Percentiles rank a stretch among this genome's conserved stretches.
Evolutionary conservation across 2,888 invertebrate genomes (phyloP).

Genomic region (Nomada flava): DNA sequence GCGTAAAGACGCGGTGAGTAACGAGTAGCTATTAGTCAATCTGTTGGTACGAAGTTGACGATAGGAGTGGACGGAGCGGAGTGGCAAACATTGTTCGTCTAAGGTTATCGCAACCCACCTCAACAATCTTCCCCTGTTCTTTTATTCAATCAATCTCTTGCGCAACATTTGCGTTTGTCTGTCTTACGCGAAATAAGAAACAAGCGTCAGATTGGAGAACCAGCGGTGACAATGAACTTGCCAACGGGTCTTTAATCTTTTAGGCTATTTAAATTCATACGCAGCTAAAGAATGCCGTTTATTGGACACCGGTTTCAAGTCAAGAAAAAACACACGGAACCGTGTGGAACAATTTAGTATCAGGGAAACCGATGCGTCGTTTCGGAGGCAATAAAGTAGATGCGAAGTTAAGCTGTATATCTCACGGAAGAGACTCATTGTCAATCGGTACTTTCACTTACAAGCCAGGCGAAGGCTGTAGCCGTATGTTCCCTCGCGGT

Average conservation of each 20-base stretch:
- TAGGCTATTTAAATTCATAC: background rate
- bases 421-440: conserved; percentile 64
- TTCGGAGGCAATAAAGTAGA: conserved; percentile 15
- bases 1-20: conserved; percentile 78
- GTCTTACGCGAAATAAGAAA: background rate
- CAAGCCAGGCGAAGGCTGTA: conserved; percentile 63
- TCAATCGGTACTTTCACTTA: conserved; percentile 63
- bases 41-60: conserved; percentile 2
- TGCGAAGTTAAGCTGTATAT: conserved; percentile 18
- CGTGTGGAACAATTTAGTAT: background rate
- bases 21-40: conserved; percentile 36
- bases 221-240: background rate
- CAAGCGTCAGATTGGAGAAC: too few species aligned
- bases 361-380: background rate
- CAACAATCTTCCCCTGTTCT: conserved; percentile 13
- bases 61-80: background rate
- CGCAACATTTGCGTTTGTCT: background rate
- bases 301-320: background rate
- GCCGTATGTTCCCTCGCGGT: conserved; percentile 38
- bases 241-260: background rate
- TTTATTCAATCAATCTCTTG: conserved; percentile 4
- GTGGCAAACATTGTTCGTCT: conserved; percentile 15
- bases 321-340: too few species aligned
- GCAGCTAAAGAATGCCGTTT: background rate
- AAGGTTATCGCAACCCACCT: background rate